phyloP scores from a whole-genome alignment of 1,140 invertebrate species.

The Caenorhabditis elegans region DNA sequence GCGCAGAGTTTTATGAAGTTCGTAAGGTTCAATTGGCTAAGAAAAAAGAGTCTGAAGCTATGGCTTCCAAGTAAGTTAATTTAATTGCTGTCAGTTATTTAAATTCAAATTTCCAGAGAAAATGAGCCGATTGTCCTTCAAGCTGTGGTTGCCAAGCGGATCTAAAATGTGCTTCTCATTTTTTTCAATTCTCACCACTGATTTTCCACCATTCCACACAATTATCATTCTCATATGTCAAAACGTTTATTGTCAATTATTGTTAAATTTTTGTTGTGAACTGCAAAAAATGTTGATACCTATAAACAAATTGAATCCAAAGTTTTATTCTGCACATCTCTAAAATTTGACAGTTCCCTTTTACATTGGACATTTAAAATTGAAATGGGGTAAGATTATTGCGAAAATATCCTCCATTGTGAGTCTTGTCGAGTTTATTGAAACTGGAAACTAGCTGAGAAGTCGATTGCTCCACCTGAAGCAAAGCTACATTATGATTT shows the following conservation, averaged over 20 bases:
- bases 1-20: neutral
- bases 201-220: neutral
- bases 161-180: neutral
- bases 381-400: neutral
- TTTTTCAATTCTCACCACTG: neutral
- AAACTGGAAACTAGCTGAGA: neutral
- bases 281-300: too few species aligned
- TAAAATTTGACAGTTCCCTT: too few species aligned
- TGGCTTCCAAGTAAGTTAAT: neutral
- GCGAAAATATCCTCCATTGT: conserved; percentile 7
- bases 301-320: too few species aligned
- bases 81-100: neutral
- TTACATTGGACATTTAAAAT: too few species aligned
- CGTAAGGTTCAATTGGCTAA: neutral
- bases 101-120: neutral
- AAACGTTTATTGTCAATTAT: neutral
- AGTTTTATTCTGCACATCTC: too few species aligned
- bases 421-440: neutral
- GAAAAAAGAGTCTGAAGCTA: conserved; percentile 15
- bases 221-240: conserved; percentile 5
- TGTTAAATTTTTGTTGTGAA: neutral
- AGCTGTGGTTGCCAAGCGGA: neutral
- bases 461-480: conserved; percentile 17
- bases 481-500: too few species aligned
- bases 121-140: neutral